phyloP scores from a whole-genome alignment of 1,140 invertebrate genomes.

The Drosophila erecta region DNA sequence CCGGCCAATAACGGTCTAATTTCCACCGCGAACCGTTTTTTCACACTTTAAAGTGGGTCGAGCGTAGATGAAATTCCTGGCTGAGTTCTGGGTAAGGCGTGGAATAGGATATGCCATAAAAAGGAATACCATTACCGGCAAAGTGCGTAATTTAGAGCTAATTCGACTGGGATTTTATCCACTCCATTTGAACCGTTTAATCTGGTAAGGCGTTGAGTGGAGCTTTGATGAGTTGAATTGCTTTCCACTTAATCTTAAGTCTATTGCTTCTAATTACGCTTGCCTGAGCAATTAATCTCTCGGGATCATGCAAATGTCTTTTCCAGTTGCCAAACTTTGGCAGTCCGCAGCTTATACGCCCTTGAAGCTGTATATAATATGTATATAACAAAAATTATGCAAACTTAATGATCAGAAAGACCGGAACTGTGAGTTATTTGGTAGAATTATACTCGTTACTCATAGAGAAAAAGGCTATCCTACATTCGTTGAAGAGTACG shows the following conservation, averaged over 20 bases:
- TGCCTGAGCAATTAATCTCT: background rate
- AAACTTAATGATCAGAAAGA: too few species aligned
- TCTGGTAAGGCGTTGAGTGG: background rate
- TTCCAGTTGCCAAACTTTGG: too few species aligned
- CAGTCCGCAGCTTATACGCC: too few species aligned
- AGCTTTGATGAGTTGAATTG: slow-evolving; percentile 4
- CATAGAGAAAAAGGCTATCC: too few species aligned
- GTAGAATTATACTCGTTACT: too few species aligned
- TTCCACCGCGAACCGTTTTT: background rate
- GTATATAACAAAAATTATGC: too few species aligned
- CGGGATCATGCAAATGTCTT: too few species aligned
- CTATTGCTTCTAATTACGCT: background rate
- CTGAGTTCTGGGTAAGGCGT: background rate
- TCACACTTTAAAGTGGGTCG: background rate
- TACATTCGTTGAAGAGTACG: too few species aligned
- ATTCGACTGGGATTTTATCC: slow-evolving; percentile 1
- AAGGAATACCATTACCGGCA: slow-evolving; percentile 1
- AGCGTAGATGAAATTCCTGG: slow-evolving; percentile 1
- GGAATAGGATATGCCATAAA: slow-evolving; percentile 4
- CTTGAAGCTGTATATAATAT: too few species aligned
- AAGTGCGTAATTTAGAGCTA: slow-evolving; percentile 12
- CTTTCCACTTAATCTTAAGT: background rate
- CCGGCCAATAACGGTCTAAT: slow-evolving; percentile 1
- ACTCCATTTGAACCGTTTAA: background rate
- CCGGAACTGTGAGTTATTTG: too few species aligned